Conservation (phyloP, 2,888 invertebrate species). For the Drosophila pegasa region DNA sequence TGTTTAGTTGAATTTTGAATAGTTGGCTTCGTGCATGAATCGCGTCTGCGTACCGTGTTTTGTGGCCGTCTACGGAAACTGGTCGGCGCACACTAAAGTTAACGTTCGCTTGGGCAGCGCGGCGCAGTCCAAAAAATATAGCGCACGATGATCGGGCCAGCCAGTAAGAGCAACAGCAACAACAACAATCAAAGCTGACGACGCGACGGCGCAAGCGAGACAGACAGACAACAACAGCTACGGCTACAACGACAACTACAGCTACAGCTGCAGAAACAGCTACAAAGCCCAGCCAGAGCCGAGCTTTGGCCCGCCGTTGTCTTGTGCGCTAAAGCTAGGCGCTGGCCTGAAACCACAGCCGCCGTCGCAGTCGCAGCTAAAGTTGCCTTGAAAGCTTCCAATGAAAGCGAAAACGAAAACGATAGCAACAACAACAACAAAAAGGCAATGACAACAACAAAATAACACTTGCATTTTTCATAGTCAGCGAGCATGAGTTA, state of each 20-base stretch:
- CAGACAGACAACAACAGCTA: slow-evolving; percentile 15
- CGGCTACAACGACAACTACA: slow-evolving; percentile 19
- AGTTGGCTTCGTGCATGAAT: slow-evolving; percentile 27
- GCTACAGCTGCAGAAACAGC: slow-evolving; percentile 4
- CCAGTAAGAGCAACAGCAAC: not conserved
- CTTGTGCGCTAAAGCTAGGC: slow-evolving; percentile 48
- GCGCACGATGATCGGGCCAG: slow-evolving; percentile 57
- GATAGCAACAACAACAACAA: slow-evolving; percentile 28
- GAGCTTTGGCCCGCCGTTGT: slow-evolving; percentile 64
- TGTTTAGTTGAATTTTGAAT: slow-evolving; percentile 9
- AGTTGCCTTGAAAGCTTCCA: slow-evolving; percentile 77
- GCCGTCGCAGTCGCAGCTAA: slow-evolving; percentile 13
- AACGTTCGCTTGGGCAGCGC: slow-evolving; percentile 81
- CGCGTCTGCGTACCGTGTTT: slow-evolving; percentile 69
- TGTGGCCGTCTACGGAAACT: slow-evolving; percentile 85
- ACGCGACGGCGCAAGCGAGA: slow-evolving; percentile 55
- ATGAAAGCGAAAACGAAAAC: slow-evolving; percentile 79
- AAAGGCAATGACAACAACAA: slow-evolving; percentile 35
- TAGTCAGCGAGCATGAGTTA: slow-evolving; percentile 26
- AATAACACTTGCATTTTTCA: slow-evolving; percentile 78
- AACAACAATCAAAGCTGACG: slow-evolving; percentile 62
- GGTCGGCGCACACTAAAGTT: slow-evolving; percentile 85
- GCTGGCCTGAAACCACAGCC: slow-evolving; percentile 44
- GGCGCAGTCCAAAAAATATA: slow-evolving; percentile 73
- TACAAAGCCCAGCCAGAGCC: slow-evolving; percentile 30